Evolutionary conservation across 1,140 invertebrate species (phyloP).

Genomic region (Ruditapes philippinarum): DNA sequence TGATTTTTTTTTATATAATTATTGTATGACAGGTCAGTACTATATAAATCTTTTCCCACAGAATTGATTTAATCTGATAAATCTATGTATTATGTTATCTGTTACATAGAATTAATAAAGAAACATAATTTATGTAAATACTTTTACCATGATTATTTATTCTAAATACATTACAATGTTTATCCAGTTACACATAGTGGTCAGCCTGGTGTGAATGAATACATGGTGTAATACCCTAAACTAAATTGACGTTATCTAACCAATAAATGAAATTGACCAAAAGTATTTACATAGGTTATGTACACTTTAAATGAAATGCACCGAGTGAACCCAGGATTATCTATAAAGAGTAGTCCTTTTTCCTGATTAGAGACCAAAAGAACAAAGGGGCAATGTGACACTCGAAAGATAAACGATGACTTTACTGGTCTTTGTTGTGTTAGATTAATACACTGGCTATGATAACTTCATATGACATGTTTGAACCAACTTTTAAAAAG

Average conservation of each 20-base stretch:
- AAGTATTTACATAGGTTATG: not conserved
- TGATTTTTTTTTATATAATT: too few species aligned
- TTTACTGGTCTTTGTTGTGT: not conserved
- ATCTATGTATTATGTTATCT: not conserved
- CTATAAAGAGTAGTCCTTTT: not conserved
- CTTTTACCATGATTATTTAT: not conserved
- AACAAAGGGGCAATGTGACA: constrained; percentile 13
- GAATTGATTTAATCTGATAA: too few species aligned
- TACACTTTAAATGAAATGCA: constrained; percentile 7
- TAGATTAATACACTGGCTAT: not conserved
- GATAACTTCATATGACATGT: not conserved
- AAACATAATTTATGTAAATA: not conserved
- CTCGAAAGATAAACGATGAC: not conserved
- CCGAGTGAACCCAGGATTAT: constrained; percentile 11
- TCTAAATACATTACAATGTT: not conserved
- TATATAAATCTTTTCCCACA: too few species aligned
- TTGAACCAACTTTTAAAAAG: not conserved
- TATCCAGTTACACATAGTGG: not conserved
- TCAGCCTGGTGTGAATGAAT: not conserved
- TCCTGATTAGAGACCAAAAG: not conserved
- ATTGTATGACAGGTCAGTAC: too few species aligned
- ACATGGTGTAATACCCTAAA: not conserved
- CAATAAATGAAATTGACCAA: not conserved
- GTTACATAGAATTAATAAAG: not conserved
- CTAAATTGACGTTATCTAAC: not conserved